Evolutionary conservation across 2,888 invertebrate genomes (phyloP), one percentile per base, ranked within the genome.

Genomic region (Cantharis lateralis): DNA sequence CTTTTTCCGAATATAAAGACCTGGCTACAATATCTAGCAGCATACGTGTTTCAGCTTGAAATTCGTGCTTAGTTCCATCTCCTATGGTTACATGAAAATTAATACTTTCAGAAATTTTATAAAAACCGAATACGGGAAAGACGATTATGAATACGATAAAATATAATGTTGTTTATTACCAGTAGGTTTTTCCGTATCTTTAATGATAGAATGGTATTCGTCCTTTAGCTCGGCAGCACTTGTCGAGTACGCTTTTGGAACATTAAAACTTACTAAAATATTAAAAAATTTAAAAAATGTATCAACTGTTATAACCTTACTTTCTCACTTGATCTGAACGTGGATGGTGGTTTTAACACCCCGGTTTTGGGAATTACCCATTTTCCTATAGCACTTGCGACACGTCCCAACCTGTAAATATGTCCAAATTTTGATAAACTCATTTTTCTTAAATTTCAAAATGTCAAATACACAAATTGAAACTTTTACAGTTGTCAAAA

Each of bases 31-130:
- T 99, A 87, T 99, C 98, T 70, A 99, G 89, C 62, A 99, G 88
- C 95, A 98, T 98, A 79, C 95, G 91, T 0, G 98, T 99, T 90
- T 99, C 99, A 0, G 99, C 98, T 88, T 98, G 97, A 87, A 99
- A 99, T 87, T 98, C 97, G 89, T 94, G 94, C 85, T 94, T 95
- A 9, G 85, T 84, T 70, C 84, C 84, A 83, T 93, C 92, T 15
- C 93, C 91, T 90, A 79, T n/a, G n/a, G n/a, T n/a, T n/a, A n/a
- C n/a, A n/a, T n/a, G n/a, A n/a, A n/a, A n/a, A n/a, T n/a, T n/a
- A n/a, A n/a, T n/a, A n/a, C n/a, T 13, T 5, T 3, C 7, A n/a
- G 0, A 5, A n/a, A 7, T 48, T 7, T 4, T n/a, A n/a, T n/a
- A n/a, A n/a, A 48, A 48, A 48, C 1, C 9, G n/a, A n/a, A 48